phyloP scores from a whole-genome alignment of 2,113 vertebrate genomes.

The Pan troglodytes region NHGRI_mPanTro3-v2.1_pri NC_072402.2:82572001-82572500 shows the following conservation, averaged over 20 bases:
- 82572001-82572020: conserved; percentile 51
- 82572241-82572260: not conserved
- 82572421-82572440: not conserved
- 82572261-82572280: not conserved
- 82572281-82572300: not conserved
- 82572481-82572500: accelerated
- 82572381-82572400: not conserved
- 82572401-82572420: not conserved
- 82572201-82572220: not conserved
- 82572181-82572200: not conserved
- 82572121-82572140: conserved; percentile 27
- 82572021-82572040: conserved; percentile 23
- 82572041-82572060: conserved; percentile 55
- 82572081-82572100: conserved; percentile 54
- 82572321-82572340: not conserved
- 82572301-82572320: not conserved
- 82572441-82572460: not conserved
- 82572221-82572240: not conserved
- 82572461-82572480: not conserved
- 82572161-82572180: conserved; percentile 11
- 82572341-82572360: not conserved
- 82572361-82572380: not conserved
- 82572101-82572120: conserved; percentile 46
- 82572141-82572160: conserved; percentile 42
- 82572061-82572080: conserved; percentile 59